Conservation (phyloP, 2,797 vertebrate genomes). For the Brachyalestes nurse region DNA sequence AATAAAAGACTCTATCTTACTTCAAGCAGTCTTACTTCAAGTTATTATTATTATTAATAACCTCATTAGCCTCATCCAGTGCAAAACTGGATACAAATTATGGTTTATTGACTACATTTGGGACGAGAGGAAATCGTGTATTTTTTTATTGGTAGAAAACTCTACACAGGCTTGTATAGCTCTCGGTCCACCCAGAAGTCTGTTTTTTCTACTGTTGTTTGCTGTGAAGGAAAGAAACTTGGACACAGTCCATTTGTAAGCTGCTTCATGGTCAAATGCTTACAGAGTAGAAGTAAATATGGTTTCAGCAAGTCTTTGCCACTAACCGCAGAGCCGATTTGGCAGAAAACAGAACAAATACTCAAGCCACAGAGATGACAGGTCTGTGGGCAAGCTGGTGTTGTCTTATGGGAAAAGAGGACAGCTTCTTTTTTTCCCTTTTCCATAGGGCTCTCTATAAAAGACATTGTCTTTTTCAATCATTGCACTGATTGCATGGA, state of each 20-base stretch:
- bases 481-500: not conserved
- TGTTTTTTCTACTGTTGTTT: not conserved
- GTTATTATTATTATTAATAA: too few relatives aligned
- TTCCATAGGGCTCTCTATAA: not conserved
- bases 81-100: too few relatives aligned
- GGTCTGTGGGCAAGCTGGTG: constrained; percentile 17
- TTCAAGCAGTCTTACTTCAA: too few relatives aligned
- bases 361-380: constrained; percentile 5
- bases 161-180: not conserved
- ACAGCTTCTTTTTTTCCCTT: not conserved
- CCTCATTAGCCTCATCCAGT: too few relatives aligned
- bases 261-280: constrained; percentile 18
- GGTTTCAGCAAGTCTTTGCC: constrained; percentile 2
- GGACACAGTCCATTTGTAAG: constrained; percentile 33
- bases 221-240: constrained; percentile 4
- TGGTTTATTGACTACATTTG: too few relatives aligned
- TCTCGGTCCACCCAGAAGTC: not conserved
- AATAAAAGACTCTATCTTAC: too few relatives aligned
- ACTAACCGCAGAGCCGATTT: not conserved
- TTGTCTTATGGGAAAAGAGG: not conserved
- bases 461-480: not conserved
- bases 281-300: constrained; percentile 7
- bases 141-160: not conserved
- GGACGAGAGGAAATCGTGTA: too few relatives aligned
- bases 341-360: not conserved